Conservation (phyloP, 2,888 invertebrate genomes). For the Stomorhina lunata region DNA sequence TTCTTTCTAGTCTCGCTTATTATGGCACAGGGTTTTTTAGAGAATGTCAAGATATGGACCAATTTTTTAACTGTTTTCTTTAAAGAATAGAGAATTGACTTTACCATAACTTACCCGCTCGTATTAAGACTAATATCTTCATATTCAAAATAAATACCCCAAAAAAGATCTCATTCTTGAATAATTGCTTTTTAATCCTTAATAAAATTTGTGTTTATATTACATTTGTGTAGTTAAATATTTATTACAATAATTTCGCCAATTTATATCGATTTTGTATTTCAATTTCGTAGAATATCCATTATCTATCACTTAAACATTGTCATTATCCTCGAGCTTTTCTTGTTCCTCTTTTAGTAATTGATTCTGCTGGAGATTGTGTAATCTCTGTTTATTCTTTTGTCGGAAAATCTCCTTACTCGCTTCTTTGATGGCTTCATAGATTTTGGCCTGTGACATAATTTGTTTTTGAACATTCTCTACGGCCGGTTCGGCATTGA, state of each 20-base stretch:
- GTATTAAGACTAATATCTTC: too few relatives aligned
- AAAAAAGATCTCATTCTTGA: not conserved
- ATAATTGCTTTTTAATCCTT: conserved; percentile 6
- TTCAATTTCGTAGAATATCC: not conserved
- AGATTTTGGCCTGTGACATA: conserved; percentile 85
- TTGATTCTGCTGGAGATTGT: conserved; percentile 59
- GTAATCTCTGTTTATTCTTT: conserved; percentile 79
- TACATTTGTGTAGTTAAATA: not conserved
- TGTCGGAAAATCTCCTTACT: conserved; percentile 85
- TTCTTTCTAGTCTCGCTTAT: too few relatives aligned
- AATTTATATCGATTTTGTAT: not conserved
- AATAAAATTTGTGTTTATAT: not conserved
- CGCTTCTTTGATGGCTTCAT: conserved; percentile 90
- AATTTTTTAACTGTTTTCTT: too few relatives aligned
- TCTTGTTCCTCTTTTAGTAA: conserved; percentile 40
- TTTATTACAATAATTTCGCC: not conserved
- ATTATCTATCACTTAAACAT: conserved; percentile 22
- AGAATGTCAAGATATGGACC: too few relatives aligned
- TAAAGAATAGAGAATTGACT: too few relatives aligned
- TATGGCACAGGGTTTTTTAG: too few relatives aligned
- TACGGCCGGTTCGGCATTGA: conserved; percentile 83
- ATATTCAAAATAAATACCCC: not conserved
- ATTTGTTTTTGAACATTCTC: conserved; percentile 89
- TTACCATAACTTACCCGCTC: too few relatives aligned
- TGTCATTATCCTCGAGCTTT: conserved; percentile 45